Base-by-base conservation (phyloP, 2,113 vertebrate species). In the Amia ocellicauda region DNA sequence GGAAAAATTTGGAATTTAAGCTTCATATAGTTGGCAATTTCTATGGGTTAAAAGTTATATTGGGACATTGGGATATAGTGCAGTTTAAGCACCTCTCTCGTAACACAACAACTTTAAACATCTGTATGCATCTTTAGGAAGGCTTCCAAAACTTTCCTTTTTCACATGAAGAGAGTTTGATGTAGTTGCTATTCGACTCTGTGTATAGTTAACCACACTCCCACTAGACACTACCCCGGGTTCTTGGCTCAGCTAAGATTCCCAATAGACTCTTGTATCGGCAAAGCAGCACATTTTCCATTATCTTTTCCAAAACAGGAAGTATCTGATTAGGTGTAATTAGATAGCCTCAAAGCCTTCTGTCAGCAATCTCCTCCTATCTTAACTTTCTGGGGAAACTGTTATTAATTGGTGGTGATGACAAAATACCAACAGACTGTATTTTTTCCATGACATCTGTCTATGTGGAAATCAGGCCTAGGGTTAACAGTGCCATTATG, bases 291-390 rank as follows among this genome's bases (percentile, higher is more conserved):
- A 45, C 42, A 60, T 60, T 60, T 60, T 60, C 41, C 58, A 59
- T 20, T 11, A 16, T 59, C 7, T 45, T 58, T 26, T 49, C 7
- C 17, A 60, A 60, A 60, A 60, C 58, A 60, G 58, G 58, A 60
- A 60, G 42, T 28, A 45, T 24, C 41, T 60, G 58, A 60, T 60
- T 47, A 60, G 58, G 58, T 47, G 58, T 60, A 60, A 58, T 60
- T 47, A 60, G 22, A 43, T n/a, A 41, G 40, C 23, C 41, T 47
- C 42, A 26, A 28, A 47, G 41, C 58, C 14, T 22, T 41, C 58
- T 60, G 58, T 60, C 58, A 47, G 58, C 58, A 40, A 60, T 45
- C 58, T 60, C 42, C 40, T 47, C 16, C 13, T 5, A 60, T 60
- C 58, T 60, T 27, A 24, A 27, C 23, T 45, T 24, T 60, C 41